These are phyloP conservation scores for Melanocharis versteri DNA, from an alignment of 2,113 vertebrate species.

Conservation along the genomic window DNA sequence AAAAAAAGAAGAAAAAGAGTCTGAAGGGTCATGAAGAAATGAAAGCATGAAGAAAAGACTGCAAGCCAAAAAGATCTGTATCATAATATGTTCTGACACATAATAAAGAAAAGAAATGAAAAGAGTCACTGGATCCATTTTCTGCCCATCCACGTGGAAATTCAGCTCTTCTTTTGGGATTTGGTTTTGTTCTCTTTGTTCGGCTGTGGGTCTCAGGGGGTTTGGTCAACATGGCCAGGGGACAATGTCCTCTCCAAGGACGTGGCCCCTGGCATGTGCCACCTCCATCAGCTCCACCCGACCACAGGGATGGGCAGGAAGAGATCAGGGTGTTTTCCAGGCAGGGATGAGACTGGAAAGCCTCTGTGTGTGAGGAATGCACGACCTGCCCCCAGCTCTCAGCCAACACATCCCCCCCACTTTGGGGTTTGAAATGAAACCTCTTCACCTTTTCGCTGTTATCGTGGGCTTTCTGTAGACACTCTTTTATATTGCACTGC, in stretches of 20 bases:
- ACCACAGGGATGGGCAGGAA: not conserved
- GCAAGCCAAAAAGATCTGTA: not conserved
- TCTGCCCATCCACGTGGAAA: not conserved
- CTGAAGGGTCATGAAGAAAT: not conserved
- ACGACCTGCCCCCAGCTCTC: not conserved
- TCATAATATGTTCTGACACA: not conserved
- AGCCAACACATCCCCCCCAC: not conserved
- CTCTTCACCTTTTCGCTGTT: not conserved
- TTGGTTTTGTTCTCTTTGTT: not conserved
- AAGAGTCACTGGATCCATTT: not conserved
- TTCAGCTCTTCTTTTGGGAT: not conserved
- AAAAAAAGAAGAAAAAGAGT: fast-evolving
- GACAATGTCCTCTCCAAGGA: not conserved
- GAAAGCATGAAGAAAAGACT: not conserved
- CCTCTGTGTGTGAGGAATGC: not conserved
- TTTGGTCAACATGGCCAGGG: not conserved
- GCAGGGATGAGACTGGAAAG: not conserved
- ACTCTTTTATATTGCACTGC: conserved; percentile 14
- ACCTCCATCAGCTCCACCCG: not conserved
- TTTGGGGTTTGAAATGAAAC: conserved; percentile 30
- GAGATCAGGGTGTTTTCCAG: not conserved
- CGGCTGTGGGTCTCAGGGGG: not conserved
- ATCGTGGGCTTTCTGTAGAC: not conserved
- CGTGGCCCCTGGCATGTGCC: fast-evolving
- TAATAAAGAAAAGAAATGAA: not conserved